Conservation (phyloP, 2,888 invertebrate species). For the Heliconius ethilla region DNA sequence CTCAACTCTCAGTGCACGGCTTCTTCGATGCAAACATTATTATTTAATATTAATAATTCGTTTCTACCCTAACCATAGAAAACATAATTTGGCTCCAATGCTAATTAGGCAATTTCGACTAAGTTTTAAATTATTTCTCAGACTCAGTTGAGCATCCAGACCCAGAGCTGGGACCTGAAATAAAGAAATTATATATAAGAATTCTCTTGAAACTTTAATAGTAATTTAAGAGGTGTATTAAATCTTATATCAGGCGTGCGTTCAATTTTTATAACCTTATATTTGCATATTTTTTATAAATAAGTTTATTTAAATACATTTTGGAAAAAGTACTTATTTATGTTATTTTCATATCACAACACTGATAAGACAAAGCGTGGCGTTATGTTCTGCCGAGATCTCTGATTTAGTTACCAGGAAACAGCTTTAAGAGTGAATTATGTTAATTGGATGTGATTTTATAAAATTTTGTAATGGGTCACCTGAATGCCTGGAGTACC, state of each 20-base stretch:
- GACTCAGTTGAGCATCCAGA: slow-evolving; percentile 84
- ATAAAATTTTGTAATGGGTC: background rate
- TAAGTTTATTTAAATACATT: too few species aligned
- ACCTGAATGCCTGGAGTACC: slow-evolving; percentile 74
- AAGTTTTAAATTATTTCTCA: slow-evolving; percentile 62
- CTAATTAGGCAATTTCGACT: slow-evolving; percentile 50
- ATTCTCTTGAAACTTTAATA: background rate
- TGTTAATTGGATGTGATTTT: too few species aligned
- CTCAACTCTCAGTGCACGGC: background rate
- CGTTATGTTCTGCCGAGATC: background rate
- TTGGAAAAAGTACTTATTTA: too few species aligned
- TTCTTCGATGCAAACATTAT: slow-evolving; percentile 9
- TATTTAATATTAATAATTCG: slow-evolving; percentile 25
- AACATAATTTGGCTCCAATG: slow-evolving; percentile 51
- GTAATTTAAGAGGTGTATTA: too few species aligned
- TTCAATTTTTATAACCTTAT: too few species aligned
- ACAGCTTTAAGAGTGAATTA: too few species aligned
- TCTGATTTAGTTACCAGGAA: too few species aligned
- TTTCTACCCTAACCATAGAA: slow-evolving; percentile 36
- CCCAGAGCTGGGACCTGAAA: slow-evolving; percentile 82
- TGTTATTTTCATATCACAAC: background rate
- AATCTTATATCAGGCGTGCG: too few species aligned
- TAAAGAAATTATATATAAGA: slow-evolving; percentile 35
- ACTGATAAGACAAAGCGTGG: background rate
- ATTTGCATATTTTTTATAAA: too few species aligned